Evolutionary conservation across 2,797 vertebrate species (phyloP).

Genomic region (Neopelma chrysocephalum): DNA sequence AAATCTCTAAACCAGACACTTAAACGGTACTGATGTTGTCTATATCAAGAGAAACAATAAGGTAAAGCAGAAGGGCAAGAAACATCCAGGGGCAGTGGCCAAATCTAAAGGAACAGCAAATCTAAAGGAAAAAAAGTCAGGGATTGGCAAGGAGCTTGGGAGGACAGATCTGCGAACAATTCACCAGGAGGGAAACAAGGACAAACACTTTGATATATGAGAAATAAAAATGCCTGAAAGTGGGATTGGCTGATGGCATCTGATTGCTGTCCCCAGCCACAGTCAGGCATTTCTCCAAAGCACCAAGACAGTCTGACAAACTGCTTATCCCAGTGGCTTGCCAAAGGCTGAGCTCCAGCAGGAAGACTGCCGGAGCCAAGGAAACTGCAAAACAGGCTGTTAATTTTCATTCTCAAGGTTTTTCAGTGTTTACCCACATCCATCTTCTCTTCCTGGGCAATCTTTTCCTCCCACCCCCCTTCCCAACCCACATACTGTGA

Average conservation of each 20-base stretch:
- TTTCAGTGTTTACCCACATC: not conserved
- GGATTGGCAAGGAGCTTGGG: not conserved
- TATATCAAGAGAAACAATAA: not conserved
- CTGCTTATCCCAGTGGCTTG: not conserved
- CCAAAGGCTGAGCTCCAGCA: not conserved
- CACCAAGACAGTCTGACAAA: not conserved
- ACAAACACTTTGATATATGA: not conserved
- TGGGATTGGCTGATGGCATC: not conserved
- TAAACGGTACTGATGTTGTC: not conserved
- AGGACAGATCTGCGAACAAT: not conserved
- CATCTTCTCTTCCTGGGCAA: not conserved
- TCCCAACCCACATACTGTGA: rapidly evolving
- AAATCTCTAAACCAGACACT: not conserved
- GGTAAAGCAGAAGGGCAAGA: not conserved
- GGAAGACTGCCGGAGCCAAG: not conserved
- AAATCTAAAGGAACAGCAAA: not conserved
- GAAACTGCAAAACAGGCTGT: not conserved
- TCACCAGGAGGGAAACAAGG: not conserved
- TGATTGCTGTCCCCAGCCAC: not conserved
- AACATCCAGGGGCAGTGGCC: not conserved
- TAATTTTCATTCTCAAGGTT: not conserved
- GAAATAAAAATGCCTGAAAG: not conserved
- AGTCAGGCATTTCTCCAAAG: not conserved
- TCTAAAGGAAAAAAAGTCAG: not conserved
- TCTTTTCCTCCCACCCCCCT: not conserved